Conservation (phyloP, 2,888 invertebrate species). For the Sminthurides aquaticus region DNA sequence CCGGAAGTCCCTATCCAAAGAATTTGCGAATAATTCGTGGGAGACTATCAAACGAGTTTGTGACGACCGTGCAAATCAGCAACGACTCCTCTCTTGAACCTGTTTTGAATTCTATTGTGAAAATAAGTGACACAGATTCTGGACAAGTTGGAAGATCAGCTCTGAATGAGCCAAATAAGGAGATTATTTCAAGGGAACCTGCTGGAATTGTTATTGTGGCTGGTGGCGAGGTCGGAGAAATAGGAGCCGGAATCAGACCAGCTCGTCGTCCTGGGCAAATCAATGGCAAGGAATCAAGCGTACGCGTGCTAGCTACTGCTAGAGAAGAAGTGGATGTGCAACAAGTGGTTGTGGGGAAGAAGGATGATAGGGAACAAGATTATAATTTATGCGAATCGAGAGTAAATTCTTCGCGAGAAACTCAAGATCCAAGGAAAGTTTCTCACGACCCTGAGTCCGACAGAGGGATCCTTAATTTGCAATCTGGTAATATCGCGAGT, state of each 20-base stretch:
- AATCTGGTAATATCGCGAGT: background rate
- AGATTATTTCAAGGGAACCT: background rate
- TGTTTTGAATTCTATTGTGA: background rate
- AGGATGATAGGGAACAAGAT: background rate
- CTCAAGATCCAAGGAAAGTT: background rate
- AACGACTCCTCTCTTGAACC: constrained; percentile 17
- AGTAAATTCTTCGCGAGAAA: background rate
- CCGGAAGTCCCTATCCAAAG: background rate
- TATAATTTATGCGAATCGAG: background rate
- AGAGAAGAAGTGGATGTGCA: background rate
- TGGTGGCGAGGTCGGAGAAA: no score
- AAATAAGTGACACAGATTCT: background rate
- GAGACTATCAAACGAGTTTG: constrained; percentile 18
- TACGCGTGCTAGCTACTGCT: background rate
- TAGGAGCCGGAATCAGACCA: no score
- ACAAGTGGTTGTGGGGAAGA: background rate
- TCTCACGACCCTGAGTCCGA: background rate
- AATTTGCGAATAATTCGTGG: constrained; percentile 14
- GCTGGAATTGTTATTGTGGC: background rate
- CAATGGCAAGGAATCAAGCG: background rate
- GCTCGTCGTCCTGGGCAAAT: background rate
- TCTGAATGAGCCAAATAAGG: background rate
- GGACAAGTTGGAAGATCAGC: background rate
- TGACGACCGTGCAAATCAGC: constrained; percentile 20
- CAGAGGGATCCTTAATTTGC: no score